Conservation (phyloP, 2,797 vertebrate genomes). For the Coracias cyanogaster region DNA sequence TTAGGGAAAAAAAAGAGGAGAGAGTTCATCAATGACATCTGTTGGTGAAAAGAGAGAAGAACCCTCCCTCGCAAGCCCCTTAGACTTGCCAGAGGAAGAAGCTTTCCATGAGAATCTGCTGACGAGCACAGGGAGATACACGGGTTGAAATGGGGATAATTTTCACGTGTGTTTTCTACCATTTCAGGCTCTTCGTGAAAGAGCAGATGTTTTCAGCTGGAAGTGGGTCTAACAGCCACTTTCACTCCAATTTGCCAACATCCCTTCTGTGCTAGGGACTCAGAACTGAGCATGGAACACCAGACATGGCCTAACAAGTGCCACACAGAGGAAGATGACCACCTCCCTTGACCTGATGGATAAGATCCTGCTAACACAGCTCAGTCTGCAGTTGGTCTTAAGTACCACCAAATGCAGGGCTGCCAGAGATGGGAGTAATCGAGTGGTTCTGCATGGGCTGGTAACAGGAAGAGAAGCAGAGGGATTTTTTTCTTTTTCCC, state of each 20-base stretch:
- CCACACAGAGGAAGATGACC: neutral
- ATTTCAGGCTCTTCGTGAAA: neutral
- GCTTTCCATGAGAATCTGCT: neutral
- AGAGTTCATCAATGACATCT: neutral
- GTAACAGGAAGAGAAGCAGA: neutral
- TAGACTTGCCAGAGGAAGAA: neutral
- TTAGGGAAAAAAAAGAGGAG: neutral
- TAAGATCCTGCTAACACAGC: neutral
- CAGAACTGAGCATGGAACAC: neutral
- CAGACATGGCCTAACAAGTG: neutral
- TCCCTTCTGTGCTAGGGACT: neutral
- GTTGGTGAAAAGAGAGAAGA: neutral
- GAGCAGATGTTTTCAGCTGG: neutral
- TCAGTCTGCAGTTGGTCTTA: neutral
- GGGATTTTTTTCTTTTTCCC: neutral
- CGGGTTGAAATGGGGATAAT: neutral
- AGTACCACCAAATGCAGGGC: fast-evolving
- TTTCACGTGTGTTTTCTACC: neutral
- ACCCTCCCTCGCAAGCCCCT: neutral
- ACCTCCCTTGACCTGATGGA: neutral
- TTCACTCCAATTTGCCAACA: neutral
- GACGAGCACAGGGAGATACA: neutral
- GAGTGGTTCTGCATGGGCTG: neutral
- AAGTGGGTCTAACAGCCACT: neutral
- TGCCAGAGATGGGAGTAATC: neutral